Percentiles rank a stretch among this genome's conserved stretches.
phyloP scores from a whole-genome alignment of 2,113 vertebrate species.

The Sphaerodactylus townsendi region DNA sequence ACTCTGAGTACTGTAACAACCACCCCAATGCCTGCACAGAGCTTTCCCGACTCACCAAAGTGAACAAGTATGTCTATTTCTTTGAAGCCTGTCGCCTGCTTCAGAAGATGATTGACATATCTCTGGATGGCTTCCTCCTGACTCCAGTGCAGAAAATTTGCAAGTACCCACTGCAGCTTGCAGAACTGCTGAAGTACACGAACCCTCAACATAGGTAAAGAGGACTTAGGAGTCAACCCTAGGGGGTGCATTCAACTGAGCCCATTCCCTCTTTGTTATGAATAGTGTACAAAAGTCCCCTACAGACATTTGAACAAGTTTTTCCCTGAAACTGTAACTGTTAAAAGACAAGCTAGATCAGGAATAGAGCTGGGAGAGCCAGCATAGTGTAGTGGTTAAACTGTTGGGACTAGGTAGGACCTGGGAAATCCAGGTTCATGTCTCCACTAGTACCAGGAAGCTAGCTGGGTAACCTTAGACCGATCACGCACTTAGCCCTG shows the following conservation, averaged over 20 bases:
- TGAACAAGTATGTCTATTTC: constrained; percentile 95
- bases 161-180: constrained; percentile 95
- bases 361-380: no score
- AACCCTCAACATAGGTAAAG: constrained; percentile 90
- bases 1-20: constrained; percentile 98
- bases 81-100: constrained; percentile 95
- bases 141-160: constrained; percentile 98
- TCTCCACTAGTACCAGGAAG: no score
- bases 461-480: no score
- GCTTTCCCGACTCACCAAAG: constrained; percentile 89
- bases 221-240: rapidly evolving
- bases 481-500: no score
- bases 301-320: no score
- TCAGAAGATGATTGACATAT: constrained; percentile 96
- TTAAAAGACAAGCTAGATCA: no score
- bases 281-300: not conserved
- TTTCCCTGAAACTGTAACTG: not conserved
- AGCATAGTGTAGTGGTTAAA: no score
- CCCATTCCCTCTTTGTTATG: not conserved
- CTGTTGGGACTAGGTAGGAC: no score
- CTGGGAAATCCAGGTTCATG: no score
- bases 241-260: no score
- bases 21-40: constrained; percentile 93
- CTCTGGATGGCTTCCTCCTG: constrained; percentile 92
- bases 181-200: constrained; percentile 95